These are phyloP conservation scores for Perithous albicinctus DNA, from an alignment of 2,888 invertebrate genomes.

Conservation along the genomic window DNA sequence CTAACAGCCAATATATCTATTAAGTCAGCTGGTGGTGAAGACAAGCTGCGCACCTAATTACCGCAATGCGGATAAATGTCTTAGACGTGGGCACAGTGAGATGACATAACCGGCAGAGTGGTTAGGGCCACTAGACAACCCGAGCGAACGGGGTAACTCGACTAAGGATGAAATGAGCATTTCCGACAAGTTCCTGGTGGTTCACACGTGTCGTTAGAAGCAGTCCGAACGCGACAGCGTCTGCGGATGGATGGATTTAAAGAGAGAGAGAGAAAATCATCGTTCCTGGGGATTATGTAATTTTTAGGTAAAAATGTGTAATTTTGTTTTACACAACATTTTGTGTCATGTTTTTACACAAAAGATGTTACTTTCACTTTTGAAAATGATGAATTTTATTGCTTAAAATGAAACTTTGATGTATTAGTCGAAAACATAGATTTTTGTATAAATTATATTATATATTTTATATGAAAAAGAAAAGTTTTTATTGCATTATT, in stretches of 20 bases:
- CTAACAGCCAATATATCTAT: too few species aligned
- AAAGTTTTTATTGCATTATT: too few species aligned
- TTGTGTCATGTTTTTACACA: too few species aligned
- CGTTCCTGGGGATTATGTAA: too few species aligned
- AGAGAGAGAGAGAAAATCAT: neutral
- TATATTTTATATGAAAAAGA: too few species aligned
- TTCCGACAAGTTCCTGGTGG: slow-evolving; percentile 28
- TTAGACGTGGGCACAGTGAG: slow-evolving; percentile 71
- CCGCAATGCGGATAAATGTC: slow-evolving; percentile 69
- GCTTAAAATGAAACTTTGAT: too few species aligned
- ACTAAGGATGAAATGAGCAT: neutral
- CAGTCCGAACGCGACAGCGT: neutral
- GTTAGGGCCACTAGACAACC: slow-evolving; percentile 7
- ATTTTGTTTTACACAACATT: too few species aligned
- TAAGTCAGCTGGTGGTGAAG: slow-evolving; percentile 62
- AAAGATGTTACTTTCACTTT: too few species aligned
- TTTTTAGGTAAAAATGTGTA: too few species aligned
- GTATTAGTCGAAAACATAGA: too few species aligned
- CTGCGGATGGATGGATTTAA: neutral
- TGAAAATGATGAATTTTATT: too few species aligned
- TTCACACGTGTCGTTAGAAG: neutral
- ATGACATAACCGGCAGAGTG: slow-evolving; percentile 74
- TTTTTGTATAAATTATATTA: too few species aligned
- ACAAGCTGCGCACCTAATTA: slow-evolving; percentile 77
- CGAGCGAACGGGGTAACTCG: slow-evolving; percentile 45